Base-by-base conservation (phyloP, 2,888 invertebrate species). In the Aphelenchoides bicaudatus region DNA sequence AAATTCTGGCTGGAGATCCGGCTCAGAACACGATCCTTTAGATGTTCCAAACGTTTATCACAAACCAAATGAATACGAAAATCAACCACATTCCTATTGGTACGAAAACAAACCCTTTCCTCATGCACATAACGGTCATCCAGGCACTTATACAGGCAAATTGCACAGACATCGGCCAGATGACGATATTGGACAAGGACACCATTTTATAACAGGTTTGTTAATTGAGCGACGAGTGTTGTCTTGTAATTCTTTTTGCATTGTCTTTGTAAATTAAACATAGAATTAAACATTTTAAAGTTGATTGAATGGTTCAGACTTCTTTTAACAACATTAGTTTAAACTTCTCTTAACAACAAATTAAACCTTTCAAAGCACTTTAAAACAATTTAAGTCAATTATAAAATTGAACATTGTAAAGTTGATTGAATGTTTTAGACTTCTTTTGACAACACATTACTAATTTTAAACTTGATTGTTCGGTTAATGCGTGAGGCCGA, bases 21-120 rank as follows among this genome's bases (percentile, higher is more conserved):
- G 43, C 23, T 19, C 21, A 10, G 43, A 43, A 43, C 43, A n/a
- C 23, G 43, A 43, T 43, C 43, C 43, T 19, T 25, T 43, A 10
- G 16, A 21, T 10, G 8, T 43, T 6, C 23, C 43, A 8, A 43
- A 43, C 23, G 21, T 43, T 19, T 25, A 19, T 10, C 43, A 43
- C 43, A 43, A 43, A 43, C 43, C 43, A 8, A 43, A 43, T 25
- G 43, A 43, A 25, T 43, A 43, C 43, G 43, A 43, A n/a, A n/a
- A n/a, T n/a, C 21, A 19, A 10, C n/a, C 43, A 6, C 43, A 43
- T 43, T 43, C 25, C 8, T 43, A 21, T n/a, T 43, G 43, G 43
- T 10, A 10, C 43, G 43, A 43, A n/a, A 43, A 43, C 23, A 10
- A 21, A 43, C 43, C 43, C 21, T 43, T 43, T n/a, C 21, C 43